phyloP scores from a whole-genome alignment of 2,888 invertebrate species.

The Onthophagus sagittarius region DNA sequence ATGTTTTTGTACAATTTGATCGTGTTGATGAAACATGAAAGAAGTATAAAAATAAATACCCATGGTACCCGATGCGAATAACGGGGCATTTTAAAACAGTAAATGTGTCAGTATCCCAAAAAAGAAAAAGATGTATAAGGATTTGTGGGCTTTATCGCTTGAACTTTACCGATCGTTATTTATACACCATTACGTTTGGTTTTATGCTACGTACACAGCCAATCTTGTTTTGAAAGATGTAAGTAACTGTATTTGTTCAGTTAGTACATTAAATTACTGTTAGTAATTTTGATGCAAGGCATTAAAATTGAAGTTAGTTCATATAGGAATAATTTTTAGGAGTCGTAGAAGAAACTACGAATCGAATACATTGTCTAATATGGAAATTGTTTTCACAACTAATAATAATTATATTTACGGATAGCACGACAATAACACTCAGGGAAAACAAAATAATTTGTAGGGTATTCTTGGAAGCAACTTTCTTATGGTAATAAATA shows the following conservation, averaged over 20 bases:
- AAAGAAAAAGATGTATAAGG: background rate
- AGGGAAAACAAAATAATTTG: too few species aligned
- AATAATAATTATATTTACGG: too few species aligned
- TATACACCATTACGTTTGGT: background rate
- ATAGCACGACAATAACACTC: too few species aligned
- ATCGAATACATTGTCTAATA: too few species aligned
- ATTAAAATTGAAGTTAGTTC: too few species aligned
- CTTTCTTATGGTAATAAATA: too few species aligned
- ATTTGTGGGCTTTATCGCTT: background rate
- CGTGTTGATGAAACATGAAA: background rate
- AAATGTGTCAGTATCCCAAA: background rate
- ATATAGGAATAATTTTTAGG: too few species aligned
- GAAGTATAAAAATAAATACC: background rate
- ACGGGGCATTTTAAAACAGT: background rate
- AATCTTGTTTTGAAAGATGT: background rate
- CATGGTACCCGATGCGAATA: background rate
- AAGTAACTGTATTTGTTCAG: background rate
- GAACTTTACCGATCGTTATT: background rate
- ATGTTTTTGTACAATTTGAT: background rate
- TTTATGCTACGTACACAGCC: background rate
- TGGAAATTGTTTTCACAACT: too few species aligned
- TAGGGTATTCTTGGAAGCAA: too few species aligned
- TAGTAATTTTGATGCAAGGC: background rate
- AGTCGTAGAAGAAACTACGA: too few species aligned
- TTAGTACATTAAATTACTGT: background rate